These are phyloP conservation scores for Nothocercus julius DNA, from an alignment of 2,113 vertebrate species.

Conservation along the genomic window DNA sequence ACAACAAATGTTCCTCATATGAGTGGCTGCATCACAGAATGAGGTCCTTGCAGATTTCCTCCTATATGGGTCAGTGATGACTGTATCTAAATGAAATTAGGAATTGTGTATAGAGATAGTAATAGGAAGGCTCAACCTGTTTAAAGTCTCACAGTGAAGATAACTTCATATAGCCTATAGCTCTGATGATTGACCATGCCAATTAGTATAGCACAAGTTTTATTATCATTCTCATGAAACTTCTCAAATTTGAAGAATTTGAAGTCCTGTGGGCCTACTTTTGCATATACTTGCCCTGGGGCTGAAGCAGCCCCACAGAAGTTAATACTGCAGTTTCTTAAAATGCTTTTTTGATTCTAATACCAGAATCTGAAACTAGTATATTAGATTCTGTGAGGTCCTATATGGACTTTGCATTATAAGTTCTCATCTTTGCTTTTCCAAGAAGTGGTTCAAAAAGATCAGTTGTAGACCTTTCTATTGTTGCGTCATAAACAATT, in stretches of 20 bases:
- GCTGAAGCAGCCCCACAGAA: neutral
- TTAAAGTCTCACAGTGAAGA: neutral
- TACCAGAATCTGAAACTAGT: neutral
- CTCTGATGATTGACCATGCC: neutral
- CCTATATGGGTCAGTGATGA: neutral
- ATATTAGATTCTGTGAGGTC: neutral
- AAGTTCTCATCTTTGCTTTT: neutral
- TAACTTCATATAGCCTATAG: neutral
- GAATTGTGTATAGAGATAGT: neutral
- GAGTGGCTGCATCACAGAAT: neutral
- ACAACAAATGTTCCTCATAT: neutral
- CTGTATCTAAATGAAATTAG: neutral
- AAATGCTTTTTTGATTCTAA: neutral
- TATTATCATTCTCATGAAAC: neutral
- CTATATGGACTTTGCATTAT: neutral
- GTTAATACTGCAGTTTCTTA: neutral
- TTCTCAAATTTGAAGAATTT: neutral
- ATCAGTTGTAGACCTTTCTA: neutral
- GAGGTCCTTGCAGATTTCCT: neutral
- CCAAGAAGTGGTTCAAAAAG: neutral
- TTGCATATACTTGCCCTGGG: neutral
- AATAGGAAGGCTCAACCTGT: neutral
- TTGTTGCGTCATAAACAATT: neutral
- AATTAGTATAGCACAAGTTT: neutral
- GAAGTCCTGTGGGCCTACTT: neutral